These are phyloP conservation scores for Notocelia uddmanniana DNA, from an alignment of 2,888 invertebrate species.

Conservation along the genomic window DNA sequence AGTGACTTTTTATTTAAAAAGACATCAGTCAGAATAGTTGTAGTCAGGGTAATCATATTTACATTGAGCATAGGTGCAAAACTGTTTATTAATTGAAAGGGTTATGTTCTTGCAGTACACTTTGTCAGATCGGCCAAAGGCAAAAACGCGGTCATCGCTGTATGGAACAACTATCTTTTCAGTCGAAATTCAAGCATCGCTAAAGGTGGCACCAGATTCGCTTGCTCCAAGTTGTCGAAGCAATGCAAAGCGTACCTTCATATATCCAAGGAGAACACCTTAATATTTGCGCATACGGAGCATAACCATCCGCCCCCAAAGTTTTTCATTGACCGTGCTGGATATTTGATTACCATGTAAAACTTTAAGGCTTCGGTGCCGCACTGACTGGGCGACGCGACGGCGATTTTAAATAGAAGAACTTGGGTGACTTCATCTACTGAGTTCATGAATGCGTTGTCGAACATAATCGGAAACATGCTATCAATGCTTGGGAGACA, in stretches of 20 bases:
- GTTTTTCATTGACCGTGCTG: conserved; percentile 9
- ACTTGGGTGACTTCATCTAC: no score
- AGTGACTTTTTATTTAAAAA: no score
- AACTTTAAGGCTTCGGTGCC: no score
- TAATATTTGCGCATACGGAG: conserved; percentile 19
- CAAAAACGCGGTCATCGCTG: conserved; percentile 23
- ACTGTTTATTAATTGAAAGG: neutral
- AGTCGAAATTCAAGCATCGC: conserved; percentile 30
- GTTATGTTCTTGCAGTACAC: conserved; percentile 32
- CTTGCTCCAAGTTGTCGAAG: conserved; percentile 35
- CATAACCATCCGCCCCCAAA: conserved; percentile 37
- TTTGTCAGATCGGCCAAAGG: conserved; percentile 34
- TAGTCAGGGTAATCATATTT: no score
- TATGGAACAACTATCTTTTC: conserved; percentile 36
- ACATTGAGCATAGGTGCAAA: no score
- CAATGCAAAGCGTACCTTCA: conserved; percentile 40
- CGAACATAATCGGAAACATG: no score
- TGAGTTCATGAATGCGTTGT: no score
- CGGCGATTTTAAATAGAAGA: no score
- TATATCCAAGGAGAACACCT: conserved; percentile 19
- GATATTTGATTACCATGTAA: conserved; percentile 25
- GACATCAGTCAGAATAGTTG: no score
- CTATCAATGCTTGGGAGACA: neutral
- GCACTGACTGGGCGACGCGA: no score
- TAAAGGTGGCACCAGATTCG: conserved; percentile 35